Percentiles rank a stretch among this genome's conserved stretches.
These are phyloP conservation scores for Bombus confusus DNA, from an alignment of 1,140 invertebrate species.

Conservation along the genomic window DNA sequence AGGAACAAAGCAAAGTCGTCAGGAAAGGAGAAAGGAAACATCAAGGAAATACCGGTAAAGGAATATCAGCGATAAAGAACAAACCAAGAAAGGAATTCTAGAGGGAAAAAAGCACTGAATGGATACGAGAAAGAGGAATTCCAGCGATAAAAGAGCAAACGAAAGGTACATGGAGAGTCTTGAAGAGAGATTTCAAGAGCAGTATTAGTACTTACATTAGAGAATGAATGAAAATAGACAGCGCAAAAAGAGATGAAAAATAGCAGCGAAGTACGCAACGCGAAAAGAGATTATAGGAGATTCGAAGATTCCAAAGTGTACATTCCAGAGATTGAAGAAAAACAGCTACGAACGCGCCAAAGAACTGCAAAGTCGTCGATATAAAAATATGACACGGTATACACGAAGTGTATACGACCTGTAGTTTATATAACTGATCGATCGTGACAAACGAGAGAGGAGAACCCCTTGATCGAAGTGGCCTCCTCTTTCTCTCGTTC, in stretches of 20 bases:
- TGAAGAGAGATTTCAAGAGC: too few species aligned
- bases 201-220: too few species aligned
- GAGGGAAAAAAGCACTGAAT: not conserved
- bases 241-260: too few species aligned
- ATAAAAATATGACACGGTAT: not conserved
- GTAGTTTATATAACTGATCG: slow-evolving; percentile 4
- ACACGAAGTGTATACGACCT: not conserved
- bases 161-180: not conserved
- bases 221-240: too few species aligned
- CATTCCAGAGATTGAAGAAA: not conserved
- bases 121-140: too few species aligned
- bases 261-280: too few species aligned
- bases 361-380: not conserved
- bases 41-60: too few species aligned
- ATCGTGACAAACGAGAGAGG: slow-evolving; percentile 22
- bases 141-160: not conserved
- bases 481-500: slow-evolving; percentile 26
- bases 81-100: not conserved
- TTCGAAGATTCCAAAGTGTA: not conserved
- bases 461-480: slow-evolving; percentile 31
- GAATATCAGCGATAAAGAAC: not conserved
- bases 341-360: not conserved
- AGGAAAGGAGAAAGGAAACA: not conserved
- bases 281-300: not conserved
- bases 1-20: not conserved